Evolutionary conservation across 1,140 invertebrate species (phyloP).

Genomic region (Pomacea maculata): DNA sequence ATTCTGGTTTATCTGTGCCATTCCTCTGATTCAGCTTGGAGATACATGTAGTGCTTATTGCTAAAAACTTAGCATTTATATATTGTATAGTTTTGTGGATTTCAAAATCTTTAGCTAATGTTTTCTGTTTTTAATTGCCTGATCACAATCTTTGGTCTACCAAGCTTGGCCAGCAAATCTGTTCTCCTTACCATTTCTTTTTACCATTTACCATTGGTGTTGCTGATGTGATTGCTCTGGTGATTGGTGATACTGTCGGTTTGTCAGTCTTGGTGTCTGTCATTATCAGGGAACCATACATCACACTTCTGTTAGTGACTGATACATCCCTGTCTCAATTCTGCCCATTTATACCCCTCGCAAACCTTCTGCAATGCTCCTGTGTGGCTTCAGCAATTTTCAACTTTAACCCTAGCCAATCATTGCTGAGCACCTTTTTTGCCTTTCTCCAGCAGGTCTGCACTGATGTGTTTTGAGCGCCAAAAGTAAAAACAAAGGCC

Average conservation of each 20-base stretch:
- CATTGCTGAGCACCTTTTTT: too few relatives aligned
- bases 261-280: not conserved
- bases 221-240: not conserved
- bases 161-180: not conserved
- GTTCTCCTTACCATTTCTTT: not conserved
- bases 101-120: not conserved
- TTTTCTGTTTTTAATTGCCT: not conserved
- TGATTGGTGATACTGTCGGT: not conserved
- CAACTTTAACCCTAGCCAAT: too few relatives aligned
- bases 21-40: too few relatives aligned
- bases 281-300: not conserved
- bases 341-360: too few relatives aligned
- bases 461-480: too few relatives aligned
- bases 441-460: too few relatives aligned
- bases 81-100: not conserved
- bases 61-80: not conserved
- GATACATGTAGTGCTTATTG: too few relatives aligned
- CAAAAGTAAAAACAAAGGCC: too few relatives aligned
- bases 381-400: too few relatives aligned
- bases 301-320: slow-evolving; percentile 3
- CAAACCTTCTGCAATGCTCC: too few relatives aligned
- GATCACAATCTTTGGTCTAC: not conserved
- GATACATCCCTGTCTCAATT: too few relatives aligned
- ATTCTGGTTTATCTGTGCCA: too few relatives aligned
- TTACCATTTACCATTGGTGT: not conserved